Conservation (phyloP, 1,140 invertebrate species). For the Diorhabda elongata region DNA sequence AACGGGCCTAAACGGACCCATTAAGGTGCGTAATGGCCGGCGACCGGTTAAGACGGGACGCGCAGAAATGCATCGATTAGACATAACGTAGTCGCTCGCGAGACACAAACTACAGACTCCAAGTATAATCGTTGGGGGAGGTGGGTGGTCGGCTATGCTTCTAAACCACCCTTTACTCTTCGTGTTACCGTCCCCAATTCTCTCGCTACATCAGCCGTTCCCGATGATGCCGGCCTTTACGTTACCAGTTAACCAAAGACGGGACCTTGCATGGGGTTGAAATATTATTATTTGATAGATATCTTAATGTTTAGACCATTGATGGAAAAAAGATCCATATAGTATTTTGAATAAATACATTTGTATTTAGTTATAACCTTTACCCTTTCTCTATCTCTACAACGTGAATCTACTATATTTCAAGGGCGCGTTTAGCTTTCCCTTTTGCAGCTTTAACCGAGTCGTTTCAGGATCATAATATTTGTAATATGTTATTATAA, state of each 20-base stretch:
- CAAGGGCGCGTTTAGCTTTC: too few species aligned
- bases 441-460: too few species aligned
- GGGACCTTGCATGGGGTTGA: too few species aligned
- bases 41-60: slow-evolving; percentile 44
- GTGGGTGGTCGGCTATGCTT: background rate
- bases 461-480: too few species aligned
- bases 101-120: slow-evolving; percentile 30
- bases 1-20: slow-evolving; percentile 45
- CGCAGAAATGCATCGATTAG: slow-evolving; percentile 52
- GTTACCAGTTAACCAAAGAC: background rate
- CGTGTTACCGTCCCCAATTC: background rate
- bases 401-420: too few species aligned
- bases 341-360: too few species aligned
- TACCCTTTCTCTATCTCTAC: too few species aligned
- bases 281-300: too few species aligned
- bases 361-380: too few species aligned
- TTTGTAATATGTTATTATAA: too few species aligned
- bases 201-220: background rate
- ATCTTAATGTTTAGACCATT: too few species aligned
- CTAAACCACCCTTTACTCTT: background rate
- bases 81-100: slow-evolving; percentile 47
- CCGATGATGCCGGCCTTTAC: background rate
- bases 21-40: slow-evolving; percentile 51
- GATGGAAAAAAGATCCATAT: too few species aligned
- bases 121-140: slow-evolving; percentile 23